Evolutionary conservation across 2,888 invertebrate genomes (phyloP).

Genomic region (Stegophylla sp.): DNA sequence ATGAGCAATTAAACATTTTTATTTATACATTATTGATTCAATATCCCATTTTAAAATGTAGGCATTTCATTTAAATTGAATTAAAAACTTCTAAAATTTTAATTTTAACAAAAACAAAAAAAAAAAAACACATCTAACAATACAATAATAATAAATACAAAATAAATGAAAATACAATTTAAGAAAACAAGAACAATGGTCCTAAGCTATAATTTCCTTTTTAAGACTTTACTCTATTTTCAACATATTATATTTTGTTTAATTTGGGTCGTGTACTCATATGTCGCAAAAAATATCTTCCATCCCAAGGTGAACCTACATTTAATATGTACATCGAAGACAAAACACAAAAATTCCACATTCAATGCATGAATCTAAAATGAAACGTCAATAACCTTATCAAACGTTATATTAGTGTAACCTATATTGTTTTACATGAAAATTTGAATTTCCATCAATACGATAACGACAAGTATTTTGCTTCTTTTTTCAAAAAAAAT

Average conservation of each 20-base stretch:
- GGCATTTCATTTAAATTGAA: too few species aligned
- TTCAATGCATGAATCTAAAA: background rate
- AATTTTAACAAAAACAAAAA: too few species aligned
- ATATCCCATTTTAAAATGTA: too few species aligned
- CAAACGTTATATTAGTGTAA: background rate
- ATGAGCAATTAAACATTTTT: too few species aligned
- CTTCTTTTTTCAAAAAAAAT: background rate
- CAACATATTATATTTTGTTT: slow-evolving; percentile 1
- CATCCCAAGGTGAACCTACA: background rate
- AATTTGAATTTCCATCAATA: background rate
- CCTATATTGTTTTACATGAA: background rate
- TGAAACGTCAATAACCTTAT: slow-evolving; percentile 23
- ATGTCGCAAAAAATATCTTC: background rate
- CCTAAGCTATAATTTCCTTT: background rate
- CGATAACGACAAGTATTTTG: background rate
- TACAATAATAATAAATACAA: background rate
- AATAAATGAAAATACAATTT: background rate
- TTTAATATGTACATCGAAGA: too few species aligned
- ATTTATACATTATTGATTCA: too few species aligned
- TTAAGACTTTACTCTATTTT: background rate
- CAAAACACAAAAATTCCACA: background rate
- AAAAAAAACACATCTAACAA: too few species aligned
- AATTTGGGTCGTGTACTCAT: background rate
- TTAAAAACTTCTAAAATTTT: too few species aligned
- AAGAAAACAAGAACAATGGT: background rate